Evolutionary conservation across 2,113 vertebrate species (phyloP).

Genomic region (Fregetta grallaria): DNA sequence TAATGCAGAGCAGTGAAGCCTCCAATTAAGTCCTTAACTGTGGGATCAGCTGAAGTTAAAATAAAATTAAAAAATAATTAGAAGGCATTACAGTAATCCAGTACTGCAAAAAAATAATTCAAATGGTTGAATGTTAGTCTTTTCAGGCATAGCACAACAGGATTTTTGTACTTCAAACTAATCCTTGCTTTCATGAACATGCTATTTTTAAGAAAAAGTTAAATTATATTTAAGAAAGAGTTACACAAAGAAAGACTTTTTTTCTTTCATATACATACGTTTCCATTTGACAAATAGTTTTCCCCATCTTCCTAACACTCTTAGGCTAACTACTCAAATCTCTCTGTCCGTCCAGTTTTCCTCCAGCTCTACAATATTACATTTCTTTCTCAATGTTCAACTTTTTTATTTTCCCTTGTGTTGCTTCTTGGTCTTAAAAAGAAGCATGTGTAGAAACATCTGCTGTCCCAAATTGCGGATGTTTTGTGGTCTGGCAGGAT

Average conservation of each 20-base stretch:
- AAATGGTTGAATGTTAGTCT: neutral
- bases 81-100: neutral
- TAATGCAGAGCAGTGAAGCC: conserved; percentile 98
- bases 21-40: conserved; percentile 96
- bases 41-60: conserved; percentile 87
- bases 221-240: neutral
- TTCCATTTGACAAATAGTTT: neutral
- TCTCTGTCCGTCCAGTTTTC: neutral
- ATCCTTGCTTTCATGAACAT: neutral
- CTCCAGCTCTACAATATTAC: conserved; percentile 7
- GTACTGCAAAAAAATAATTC: neutral
- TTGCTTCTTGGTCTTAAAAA: conserved; percentile 70
- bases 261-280: neutral
- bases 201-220: neutral
- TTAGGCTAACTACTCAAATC: conserved; percentile 27
- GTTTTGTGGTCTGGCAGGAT: conserved; percentile 69
- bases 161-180: neutral
- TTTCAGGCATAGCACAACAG: neutral
- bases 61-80: conserved; percentile 34
- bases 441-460: conserved; percentile 77
- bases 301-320: neutral
- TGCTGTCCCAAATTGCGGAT: conserved; percentile 68
- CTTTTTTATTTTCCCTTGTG: conserved; percentile 64
- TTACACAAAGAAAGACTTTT: neutral
- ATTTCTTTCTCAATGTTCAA: conserved; percentile 42